Percentiles rank a stretch among this genome's conserved stretches.
These are phyloP conservation scores for Calyptommatus sinebrachiatus DNA, from an alignment of 2,113 vertebrate genomes.

Conservation along the genomic window DNA sequence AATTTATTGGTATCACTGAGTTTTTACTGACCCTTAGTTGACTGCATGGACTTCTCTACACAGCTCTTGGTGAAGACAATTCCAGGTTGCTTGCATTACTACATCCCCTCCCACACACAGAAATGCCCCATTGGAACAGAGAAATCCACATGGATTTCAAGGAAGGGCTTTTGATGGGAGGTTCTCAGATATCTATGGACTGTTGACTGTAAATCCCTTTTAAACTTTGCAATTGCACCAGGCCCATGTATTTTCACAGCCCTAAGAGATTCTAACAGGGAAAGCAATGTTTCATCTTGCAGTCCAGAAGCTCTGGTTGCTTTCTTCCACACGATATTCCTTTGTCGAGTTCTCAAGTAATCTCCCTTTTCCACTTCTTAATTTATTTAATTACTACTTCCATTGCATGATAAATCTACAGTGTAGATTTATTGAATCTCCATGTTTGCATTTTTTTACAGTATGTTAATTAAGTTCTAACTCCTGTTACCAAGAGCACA, in stretches of 20 bases:
- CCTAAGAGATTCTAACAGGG: not conserved
- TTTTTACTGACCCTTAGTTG: too few species aligned
- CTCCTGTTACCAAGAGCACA: rapidly evolving
- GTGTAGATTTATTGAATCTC: not conserved
- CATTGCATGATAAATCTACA: not conserved
- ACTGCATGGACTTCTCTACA: too few species aligned
- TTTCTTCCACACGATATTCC: not conserved
- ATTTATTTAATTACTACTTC: not conserved
- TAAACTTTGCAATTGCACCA: not conserved
- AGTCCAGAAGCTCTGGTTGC: not conserved
- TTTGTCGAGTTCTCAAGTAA: not conserved
- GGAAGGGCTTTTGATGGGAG: not conserved
- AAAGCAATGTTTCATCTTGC: not conserved
- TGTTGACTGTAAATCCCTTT: not conserved
- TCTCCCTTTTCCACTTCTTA: not conserved
- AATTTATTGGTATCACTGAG: too few species aligned
- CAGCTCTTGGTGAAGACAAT: too few species aligned
- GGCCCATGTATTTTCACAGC: not conserved
- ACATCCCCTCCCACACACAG: not conserved
- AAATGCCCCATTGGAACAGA: not conserved
- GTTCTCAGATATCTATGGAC: not conserved
- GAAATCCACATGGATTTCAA: not conserved
- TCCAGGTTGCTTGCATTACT: too few species aligned
- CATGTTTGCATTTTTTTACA: conserved; percentile 1
- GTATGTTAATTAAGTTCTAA: not conserved